Evolutionary conservation across 1,140 invertebrate species (phyloP).

Genomic region (Trichoplusia ni): DNA sequence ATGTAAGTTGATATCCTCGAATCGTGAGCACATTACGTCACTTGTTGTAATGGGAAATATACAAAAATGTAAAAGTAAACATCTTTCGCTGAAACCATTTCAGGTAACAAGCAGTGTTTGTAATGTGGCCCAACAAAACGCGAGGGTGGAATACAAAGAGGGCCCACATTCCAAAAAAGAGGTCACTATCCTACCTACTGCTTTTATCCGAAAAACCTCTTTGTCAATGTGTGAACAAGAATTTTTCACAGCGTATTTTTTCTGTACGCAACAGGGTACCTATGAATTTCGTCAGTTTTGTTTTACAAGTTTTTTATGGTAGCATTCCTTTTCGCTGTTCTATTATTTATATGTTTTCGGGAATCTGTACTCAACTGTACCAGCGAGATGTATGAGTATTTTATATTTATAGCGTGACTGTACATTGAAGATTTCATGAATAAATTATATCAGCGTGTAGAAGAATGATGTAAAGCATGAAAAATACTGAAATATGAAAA

Average conservation of each 20-base stretch:
- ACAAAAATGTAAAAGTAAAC: slow-evolving; percentile 11
- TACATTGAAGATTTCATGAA: background rate
- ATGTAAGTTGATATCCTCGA: background rate
- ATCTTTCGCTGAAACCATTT: slow-evolving; percentile 23
- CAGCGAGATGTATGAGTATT: background rate
- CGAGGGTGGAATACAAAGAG: slow-evolving; percentile 35
- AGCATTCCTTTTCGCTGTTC: background rate
- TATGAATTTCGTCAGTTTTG: slow-evolving; percentile 13
- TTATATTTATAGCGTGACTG: background rate
- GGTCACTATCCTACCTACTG: slow-evolving; percentile 7
- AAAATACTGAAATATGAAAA: background rate
- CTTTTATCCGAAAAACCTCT: slow-evolving; percentile 36
- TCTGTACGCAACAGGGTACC: background rate
- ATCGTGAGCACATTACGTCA: background rate
- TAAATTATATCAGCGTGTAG: background rate
- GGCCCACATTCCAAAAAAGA: slow-evolving; percentile 30
- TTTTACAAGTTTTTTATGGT: background rate
- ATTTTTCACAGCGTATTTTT: slow-evolving; percentile 31
- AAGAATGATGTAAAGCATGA: background rate
- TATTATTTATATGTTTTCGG: background rate
- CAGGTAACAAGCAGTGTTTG: slow-evolving; percentile 32
- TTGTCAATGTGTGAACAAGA: slow-evolving; percentile 32
- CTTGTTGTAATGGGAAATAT: background rate
- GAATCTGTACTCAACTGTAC: background rate
- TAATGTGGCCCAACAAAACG: slow-evolving; percentile 24